Conservation (phyloP, 2,113 vertebrate species). For the Dendropsophus ebraccatus region DNA sequence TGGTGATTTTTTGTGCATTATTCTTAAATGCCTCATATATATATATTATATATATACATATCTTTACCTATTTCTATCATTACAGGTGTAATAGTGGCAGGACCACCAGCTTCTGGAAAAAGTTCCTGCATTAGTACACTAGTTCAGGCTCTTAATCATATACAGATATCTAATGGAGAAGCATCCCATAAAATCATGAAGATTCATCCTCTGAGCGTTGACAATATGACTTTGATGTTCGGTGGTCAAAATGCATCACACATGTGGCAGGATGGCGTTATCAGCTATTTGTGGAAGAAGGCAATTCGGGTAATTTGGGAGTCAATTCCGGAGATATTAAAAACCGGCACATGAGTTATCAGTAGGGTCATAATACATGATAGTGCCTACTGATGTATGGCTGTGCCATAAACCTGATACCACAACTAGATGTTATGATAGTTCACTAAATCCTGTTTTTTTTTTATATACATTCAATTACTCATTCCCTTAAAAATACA, state of each 20-base stretch:
- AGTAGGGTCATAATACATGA: no score
- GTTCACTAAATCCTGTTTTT: no score
- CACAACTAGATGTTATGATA: background rate
- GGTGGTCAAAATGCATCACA: slow-evolving; percentile 35
- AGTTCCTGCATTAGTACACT: slow-evolving; percentile 53
- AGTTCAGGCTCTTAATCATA: slow-evolving; percentile 52
- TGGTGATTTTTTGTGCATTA: no score
- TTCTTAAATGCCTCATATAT: background rate
- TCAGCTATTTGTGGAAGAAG: slow-evolving; percentile 54
- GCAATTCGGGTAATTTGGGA: slow-evolving; percentile 46
- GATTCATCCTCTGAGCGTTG: slow-evolving; percentile 56
- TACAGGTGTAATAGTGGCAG: slow-evolving; percentile 57
- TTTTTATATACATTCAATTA: no score
- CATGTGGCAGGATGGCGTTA: slow-evolving; percentile 55
- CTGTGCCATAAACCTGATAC: background rate
- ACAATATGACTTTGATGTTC: slow-evolving; percentile 46
- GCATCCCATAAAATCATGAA: slow-evolving; percentile 54
- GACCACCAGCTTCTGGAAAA: slow-evolving; percentile 56
- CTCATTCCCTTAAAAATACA: no score
- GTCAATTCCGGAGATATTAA: background rate
- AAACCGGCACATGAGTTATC: no score
- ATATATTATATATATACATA: background rate
- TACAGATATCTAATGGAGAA: slow-evolving; percentile 13
- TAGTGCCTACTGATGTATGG: no score
- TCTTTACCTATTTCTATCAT: background rate